These are phyloP conservation scores for Dasypus novemcinctus DNA, from an alignment of 2,113 vertebrate species.

Conservation along the genomic window DNA sequence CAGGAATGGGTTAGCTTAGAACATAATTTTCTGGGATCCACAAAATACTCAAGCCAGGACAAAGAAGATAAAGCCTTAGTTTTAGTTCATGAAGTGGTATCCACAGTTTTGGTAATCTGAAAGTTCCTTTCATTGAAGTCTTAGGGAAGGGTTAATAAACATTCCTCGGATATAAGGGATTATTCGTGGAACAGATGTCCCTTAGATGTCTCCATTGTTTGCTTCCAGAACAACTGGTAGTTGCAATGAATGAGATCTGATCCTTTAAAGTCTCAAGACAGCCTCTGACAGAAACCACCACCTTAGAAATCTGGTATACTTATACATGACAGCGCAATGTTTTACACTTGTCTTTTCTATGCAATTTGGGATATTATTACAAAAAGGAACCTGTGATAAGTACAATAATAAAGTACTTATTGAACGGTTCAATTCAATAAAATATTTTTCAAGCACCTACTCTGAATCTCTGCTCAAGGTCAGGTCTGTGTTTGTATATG, in stretches of 20 bases:
- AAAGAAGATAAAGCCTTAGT: background rate
- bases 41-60: no score
- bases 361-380: background rate
- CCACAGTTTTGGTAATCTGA: conserved; percentile 58
- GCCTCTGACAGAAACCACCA: background rate
- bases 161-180: background rate
- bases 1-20: no score
- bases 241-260: background rate
- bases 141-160: background rate
- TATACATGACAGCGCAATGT: background rate
- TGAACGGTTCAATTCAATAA: background rate
- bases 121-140: conserved; percentile 68
- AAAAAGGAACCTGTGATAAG: conserved; percentile 1
- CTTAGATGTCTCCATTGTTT: background rate
- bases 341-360: background rate
- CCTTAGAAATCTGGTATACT: background rate
- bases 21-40: no score
- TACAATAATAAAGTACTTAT: conserved; percentile 24
- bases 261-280: background rate
- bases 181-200: background rate
- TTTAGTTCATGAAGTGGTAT: conserved; percentile 35
- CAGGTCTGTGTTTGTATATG: background rate
- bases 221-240: background rate
- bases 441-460: background rate
- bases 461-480: background rate